Base-by-base conservation (phyloP, 2,797 vertebrate genomes). In the Moxostoma hubbsi region DNA sequence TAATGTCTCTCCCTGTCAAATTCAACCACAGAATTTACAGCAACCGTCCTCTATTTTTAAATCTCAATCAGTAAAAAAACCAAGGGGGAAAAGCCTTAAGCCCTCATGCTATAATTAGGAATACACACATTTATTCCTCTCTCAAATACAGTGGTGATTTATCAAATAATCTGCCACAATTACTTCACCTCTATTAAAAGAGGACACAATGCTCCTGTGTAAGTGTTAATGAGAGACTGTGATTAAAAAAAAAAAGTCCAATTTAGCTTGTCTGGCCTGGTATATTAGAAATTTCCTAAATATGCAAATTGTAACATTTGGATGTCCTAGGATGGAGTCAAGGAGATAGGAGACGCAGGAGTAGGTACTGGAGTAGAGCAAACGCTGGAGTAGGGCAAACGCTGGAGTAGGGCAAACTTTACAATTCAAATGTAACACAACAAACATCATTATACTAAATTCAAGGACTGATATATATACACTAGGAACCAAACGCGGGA, bases 1-100 rank as follows among this genome's bases (percentile, higher is more conserved):
- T 82, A 66, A 81, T 83, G 79, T 76, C 55, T 85, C 72, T 73
- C 51, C 72, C 80, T 82, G 83, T 83, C 83, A 86, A 79, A 75
- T 75, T 79, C 59, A 64, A 66, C n/a, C 51, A 66, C 50, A 13
- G 55, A 69, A 73, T 81, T 65, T 53, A 57, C 36, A 73, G 57
- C 67, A n/a, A 45, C 77, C 73, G 43, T 43, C 10, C 62, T 64
- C 59, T 59, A 78, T 58, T 51, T 65, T 72, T 73, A 82, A 82
- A 86, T 69, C 81, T 81, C 75, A 82, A 81, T 82, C 82, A 72
- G 78, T 18, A 18, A 68, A 71, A 78, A 18, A 78, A 18, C 43
- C 45, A 65, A 36, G 24, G 63, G 50, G 51, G 51, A 2, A 70
- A 71, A 72, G 58, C 36, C 24, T 51, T 50, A 51, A 81, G 72